Evolutionary conservation across 1,140 invertebrate species (phyloP), one percentile per base, ranked within the genome.

Genomic region (Carposina sasakii): DNA sequence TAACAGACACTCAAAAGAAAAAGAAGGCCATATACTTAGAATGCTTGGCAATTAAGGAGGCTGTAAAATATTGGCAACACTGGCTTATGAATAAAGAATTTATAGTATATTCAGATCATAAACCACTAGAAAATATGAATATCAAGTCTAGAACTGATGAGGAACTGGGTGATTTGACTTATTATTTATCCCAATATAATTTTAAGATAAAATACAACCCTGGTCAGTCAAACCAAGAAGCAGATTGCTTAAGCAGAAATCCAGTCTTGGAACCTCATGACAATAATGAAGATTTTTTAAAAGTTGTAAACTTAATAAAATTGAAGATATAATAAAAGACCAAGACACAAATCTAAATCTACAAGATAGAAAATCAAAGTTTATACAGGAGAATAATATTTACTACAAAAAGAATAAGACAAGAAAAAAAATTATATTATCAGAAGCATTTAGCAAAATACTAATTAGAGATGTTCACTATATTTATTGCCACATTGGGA

Each of bases 61-160:
- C n/a, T n/a, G n/a, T n/a, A n/a, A n/a, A n/a, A 45, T 39, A 60
- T 65, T 82, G 75, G 71, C 73, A 78, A 56, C 52, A 76, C 34
- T 67, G 60, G 67, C 47, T 83, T 5, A 72, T 81, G 44, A 68
- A 61, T 16, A 78, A 54, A 47, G 19, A 36, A 52, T 81, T 81
- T 43, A 71, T 23, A 37, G 69, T 79, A 33, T 77, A 52, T 37
- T 69, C 75, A 42, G 68, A 72, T 41, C 68, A 76, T 43, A 72
- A 71, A 54, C 67, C 67, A 45, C 45, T 73, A 42, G 63, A 71
- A 55, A 71, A 71, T 48, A 36, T 74, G 44, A 71, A 72, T 46
- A 33, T 67, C 22, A 76, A 76, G 58, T 31, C 63, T 40, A 45
- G 43, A 33, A 24, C 43, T 6, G 43, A 45, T 21, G 31, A 17